phyloP scores from a whole-genome alignment of 1,140 invertebrate species.

The Drosophila mauritiana region DNA sequence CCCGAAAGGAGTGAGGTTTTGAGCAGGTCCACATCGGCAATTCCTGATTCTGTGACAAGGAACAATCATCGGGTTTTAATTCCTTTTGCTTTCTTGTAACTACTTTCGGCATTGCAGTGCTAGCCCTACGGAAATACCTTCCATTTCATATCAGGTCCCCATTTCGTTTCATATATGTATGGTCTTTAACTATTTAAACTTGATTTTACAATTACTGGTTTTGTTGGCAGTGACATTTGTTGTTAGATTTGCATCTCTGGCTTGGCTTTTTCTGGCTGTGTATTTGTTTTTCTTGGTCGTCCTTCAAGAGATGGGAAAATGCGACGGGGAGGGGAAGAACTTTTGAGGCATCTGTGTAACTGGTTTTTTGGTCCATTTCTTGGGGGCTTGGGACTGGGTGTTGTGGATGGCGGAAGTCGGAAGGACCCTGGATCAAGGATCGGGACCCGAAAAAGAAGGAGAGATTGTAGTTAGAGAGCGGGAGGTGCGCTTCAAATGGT shows the following conservation, averaged over 20 bases:
- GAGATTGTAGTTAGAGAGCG: not conserved
- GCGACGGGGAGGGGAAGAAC: slow-evolving; percentile 20
- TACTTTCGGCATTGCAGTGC: slow-evolving; percentile 14
- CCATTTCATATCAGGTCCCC: not conserved
- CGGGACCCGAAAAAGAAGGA: not conserved
- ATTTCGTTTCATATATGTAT: slow-evolving; percentile 3
- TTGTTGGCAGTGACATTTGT: slow-evolving; percentile 46
- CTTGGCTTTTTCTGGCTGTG: slow-evolving; percentile 63
- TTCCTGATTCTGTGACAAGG: slow-evolving; percentile 47
- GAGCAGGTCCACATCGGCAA: slow-evolving; percentile 30
- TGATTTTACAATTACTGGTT: slow-evolving; percentile 18
- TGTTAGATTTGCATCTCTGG: slow-evolving; percentile 64
- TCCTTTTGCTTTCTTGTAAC: slow-evolving; percentile 16
- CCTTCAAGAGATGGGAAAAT: slow-evolving; percentile 14
- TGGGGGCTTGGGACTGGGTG: not conserved
- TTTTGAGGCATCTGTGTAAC: slow-evolving; percentile 38
- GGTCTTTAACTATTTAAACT: slow-evolving; percentile 32
- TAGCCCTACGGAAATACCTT: too few species aligned
- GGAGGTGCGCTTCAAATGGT: slow-evolving; percentile 75
- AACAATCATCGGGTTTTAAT: slow-evolving; percentile 21
- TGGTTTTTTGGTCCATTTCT: slow-evolving; percentile 64
- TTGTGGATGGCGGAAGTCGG: not conserved
- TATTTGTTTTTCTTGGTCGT: slow-evolving; percentile 29
- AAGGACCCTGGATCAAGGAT: slow-evolving; percentile 3
- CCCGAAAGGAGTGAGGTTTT: slow-evolving; percentile 26